phyloP scores from a whole-genome alignment of 2,888 invertebrate genomes.

The Slavum lentiscoides region DNA sequence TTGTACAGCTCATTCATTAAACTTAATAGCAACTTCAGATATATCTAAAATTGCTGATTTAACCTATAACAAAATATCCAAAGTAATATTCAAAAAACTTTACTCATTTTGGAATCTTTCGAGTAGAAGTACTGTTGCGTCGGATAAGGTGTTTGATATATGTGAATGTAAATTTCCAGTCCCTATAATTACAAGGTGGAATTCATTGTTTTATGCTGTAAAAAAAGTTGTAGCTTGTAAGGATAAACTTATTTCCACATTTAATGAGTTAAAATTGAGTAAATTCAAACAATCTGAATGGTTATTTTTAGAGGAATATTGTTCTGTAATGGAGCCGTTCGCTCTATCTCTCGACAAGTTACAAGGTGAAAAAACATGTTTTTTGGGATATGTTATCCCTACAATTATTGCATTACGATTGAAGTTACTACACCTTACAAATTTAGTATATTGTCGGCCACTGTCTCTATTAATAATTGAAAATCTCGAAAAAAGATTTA shows the following conservation, averaged over 20 bases:
- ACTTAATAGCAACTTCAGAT: constrained; percentile 24
- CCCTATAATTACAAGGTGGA: constrained; percentile 19
- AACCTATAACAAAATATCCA: constrained; percentile 9
- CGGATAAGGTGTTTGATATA: not conserved
- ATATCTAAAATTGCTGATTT: constrained; percentile 6
- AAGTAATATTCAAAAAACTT: constrained; percentile 19
- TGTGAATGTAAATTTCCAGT: constrained; percentile 21
- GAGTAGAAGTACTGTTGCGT: constrained; percentile 26
- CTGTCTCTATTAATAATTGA: not conserved
- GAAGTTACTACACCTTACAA: constrained; percentile 2
- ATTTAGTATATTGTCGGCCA: not conserved
- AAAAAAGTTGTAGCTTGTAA: constrained; percentile 10
- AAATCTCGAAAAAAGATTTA: constrained; percentile 2
- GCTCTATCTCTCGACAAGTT: constrained; percentile 9
- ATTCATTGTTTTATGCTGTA: constrained; percentile 18
- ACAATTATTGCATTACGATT: constrained; percentile 13
- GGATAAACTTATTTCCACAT: not conserved
- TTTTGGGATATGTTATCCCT: constrained; percentile 15
- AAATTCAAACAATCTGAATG: constrained; percentile 18
- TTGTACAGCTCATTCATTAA: constrained; percentile 16
- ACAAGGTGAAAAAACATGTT: constrained; percentile 32
- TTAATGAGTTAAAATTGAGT: constrained; percentile 8
- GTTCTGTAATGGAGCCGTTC: constrained; percentile 8
- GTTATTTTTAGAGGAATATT: constrained; percentile 16
- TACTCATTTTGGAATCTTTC: constrained; percentile 20